Base-by-base conservation (phyloP, 2,797 vertebrate species). In the Danio choprae region DNA sequence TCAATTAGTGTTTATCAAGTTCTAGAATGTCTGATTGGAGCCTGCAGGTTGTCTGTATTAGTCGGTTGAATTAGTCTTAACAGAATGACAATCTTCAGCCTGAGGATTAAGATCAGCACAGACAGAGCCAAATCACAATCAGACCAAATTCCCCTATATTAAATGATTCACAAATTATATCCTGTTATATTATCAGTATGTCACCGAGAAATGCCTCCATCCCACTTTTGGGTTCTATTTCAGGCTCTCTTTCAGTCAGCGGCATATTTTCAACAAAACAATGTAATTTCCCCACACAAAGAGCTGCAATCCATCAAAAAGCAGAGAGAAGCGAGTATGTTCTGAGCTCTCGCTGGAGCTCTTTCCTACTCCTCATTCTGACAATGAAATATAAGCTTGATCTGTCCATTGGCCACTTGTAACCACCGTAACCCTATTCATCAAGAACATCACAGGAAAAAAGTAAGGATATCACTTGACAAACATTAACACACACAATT, bases 221-320 rank as follows among this genome's bases (percentile, higher is more conserved):
- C 65, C 11, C 15, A 70, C 64, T 76, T 44, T 59, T 51, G 43
- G 48, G 22, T 72, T 63, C 65, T 77, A 43, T 73, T 76, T 81
- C 56, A 63, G 74, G 53, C 74, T 72, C 62, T 43, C 16, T 38
- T 46, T 62, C 63, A 62, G 22, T 58, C 84, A 83, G 80, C 82
- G 71, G 85, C 84, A 84, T 87, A 85, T 86, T 86, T 86, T 89
- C 91, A 90, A 91, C 89, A 90, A 91, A 91, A 91, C 89, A 91
- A 91, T 90, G 87, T 88, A 91, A 92, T 92, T 91, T 91, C 87
- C 87, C 77, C 74, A 85, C 88, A 89, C 88, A 89, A 88, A 91
- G 72, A 81, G 86, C 86, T 88, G 88, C 88, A 89, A 92, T 92
- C 90, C 88, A 91, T 92, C 92, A 92, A 79, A 74, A 64, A 86